phyloP scores from a whole-genome alignment of 2,113 vertebrate species.

The Numenius arquata region DNA sequence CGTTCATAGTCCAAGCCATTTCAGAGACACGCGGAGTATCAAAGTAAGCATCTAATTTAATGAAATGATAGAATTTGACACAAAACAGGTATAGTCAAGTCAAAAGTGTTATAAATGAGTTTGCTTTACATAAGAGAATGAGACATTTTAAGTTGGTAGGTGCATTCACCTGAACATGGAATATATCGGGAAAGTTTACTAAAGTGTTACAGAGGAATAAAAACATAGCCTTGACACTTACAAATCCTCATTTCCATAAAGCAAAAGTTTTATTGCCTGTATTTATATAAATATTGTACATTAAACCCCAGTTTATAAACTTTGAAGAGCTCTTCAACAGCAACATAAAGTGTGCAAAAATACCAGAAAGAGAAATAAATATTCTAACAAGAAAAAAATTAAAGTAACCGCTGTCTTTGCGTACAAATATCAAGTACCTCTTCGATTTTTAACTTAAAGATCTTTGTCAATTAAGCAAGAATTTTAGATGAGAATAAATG shows the following conservation, averaged over 20 bases:
- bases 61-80: neutral
- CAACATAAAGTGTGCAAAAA: slow-evolving; percentile 21
- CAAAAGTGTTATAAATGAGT: fast-evolving
- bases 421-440: slow-evolving; percentile 3
- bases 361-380: slow-evolving; percentile 50
- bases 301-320: neutral
- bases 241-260: neutral
- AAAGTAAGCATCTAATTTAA: neutral
- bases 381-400: neutral
- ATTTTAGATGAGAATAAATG: neutral
- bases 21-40: neutral
- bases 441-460: neutral
- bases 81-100: neutral
- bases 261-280: slow-evolving; percentile 33
- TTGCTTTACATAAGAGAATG: neutral
- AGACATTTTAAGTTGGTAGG: neutral
- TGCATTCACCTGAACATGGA: neutral
- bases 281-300: slow-evolving; percentile 24
- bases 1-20: neutral
- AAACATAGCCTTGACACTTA: neutral
- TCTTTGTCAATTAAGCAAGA: neutral
- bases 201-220: neutral
- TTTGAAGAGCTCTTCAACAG: slow-evolving; percentile 19
- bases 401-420: neutral
- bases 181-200: neutral